Conservation (phyloP, 2,888 invertebrate species). For the Galerucella nymphaeae region DNA sequence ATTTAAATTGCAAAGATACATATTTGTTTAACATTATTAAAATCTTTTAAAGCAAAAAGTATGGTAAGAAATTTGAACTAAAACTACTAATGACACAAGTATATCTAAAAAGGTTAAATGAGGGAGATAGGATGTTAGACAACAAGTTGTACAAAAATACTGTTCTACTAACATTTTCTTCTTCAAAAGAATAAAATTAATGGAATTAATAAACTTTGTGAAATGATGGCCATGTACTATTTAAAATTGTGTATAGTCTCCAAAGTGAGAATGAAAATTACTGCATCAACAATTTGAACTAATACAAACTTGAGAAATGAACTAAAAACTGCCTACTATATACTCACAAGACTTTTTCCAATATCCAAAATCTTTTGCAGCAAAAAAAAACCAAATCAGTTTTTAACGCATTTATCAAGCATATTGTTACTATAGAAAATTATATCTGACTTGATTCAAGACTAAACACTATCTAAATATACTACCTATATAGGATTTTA, state of each 20-base stretch:
- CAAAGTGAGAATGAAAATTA: not conserved
- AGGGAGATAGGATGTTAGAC: not conserved
- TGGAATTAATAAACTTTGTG: constrained; percentile 14
- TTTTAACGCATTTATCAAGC: constrained; percentile 54
- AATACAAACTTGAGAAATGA: constrained; percentile 46
- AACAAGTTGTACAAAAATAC: constrained; percentile 4
- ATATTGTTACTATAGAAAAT: not conserved
- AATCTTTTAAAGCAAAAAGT: too few species aligned
- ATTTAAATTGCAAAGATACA: not conserved
- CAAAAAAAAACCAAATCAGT: constrained; percentile 48
- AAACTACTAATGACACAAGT: not conserved
- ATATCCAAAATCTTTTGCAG: constrained; percentile 57
- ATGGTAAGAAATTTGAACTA: not conserved
- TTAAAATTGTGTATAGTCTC: not conserved
- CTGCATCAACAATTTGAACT: not conserved
- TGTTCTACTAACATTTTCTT: not conserved
- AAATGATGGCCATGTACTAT: constrained; percentile 17
- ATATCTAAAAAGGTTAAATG: not conserved
- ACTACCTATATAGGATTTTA: too few species aligned
- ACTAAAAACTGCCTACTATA: constrained; percentile 46
- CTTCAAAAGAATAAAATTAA: not conserved
- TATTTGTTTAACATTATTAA: too few species aligned
- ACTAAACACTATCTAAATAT: too few species aligned
- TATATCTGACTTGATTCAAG: not conserved
- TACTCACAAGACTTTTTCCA: constrained; percentile 63